Evolutionary conservation across 2,888 invertebrate species (phyloP).

Genomic region (Apoda limacodes): DNA sequence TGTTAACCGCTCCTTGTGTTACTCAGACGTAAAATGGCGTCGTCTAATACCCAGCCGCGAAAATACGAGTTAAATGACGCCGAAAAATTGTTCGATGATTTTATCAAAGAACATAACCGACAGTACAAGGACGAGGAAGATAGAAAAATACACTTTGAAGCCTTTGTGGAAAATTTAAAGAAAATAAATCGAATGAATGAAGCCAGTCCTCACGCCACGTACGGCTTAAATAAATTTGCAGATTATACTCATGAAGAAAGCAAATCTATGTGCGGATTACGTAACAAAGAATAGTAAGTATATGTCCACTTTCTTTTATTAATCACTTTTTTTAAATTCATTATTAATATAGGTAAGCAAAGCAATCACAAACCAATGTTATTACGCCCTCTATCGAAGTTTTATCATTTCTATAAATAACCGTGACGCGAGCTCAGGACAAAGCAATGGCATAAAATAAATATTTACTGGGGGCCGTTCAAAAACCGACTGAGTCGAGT

Average conservation of each 20-base stretch:
- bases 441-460: too few relatives aligned
- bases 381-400: too few relatives aligned
- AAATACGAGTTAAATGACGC: slow-evolving; percentile 28
- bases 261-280: slow-evolving; percentile 18
- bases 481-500: too few relatives aligned
- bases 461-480: too few relatives aligned
- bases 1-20: slow-evolving; percentile 10
- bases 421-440: too few relatives aligned
- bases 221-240: slow-evolving; percentile 30
- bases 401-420: too few relatives aligned
- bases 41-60: slow-evolving; percentile 11
- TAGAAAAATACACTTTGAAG: slow-evolving; percentile 24
- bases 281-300: neutral
- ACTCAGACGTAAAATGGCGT: slow-evolving; percentile 19
- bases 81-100: slow-evolving; percentile 26
- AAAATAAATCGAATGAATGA: slow-evolving; percentile 26
- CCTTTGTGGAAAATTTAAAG: slow-evolving; percentile 22
- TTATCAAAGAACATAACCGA: slow-evolving; percentile 26
- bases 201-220: slow-evolving; percentile 18
- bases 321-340: too few relatives aligned
- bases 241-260: slow-evolving; percentile 30
- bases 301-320: too few relatives aligned
- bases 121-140: slow-evolving; percentile 31
- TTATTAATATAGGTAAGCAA: too few relatives aligned
- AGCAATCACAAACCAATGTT: too few relatives aligned